A percentile compares a stretch with the other conserved stretches of the same genome.
phyloP scores from a whole-genome alignment of 2,113 vertebrate species.

The Cololabis saira region DNA sequence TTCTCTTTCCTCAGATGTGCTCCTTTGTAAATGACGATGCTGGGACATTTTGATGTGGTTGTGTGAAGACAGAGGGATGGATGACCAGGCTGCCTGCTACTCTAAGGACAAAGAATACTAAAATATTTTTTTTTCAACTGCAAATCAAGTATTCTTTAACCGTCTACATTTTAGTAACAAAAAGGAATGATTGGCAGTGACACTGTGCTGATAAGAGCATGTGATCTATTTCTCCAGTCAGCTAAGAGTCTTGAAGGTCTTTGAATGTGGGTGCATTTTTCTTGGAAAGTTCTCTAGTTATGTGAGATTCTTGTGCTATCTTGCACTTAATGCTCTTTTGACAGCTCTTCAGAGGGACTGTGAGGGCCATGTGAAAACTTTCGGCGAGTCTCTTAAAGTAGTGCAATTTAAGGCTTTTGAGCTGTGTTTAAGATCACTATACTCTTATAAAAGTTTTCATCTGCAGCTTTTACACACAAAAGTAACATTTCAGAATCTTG shows the following conservation, averaged over 20 bases:
- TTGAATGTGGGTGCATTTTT: background rate
- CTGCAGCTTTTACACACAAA: too few species aligned
- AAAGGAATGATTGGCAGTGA: background rate
- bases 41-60: background rate
- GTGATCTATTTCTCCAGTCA: background rate
- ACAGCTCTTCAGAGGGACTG: background rate
- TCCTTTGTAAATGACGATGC: slow-evolving; percentile 4
- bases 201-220: background rate
- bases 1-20: slow-evolving; percentile 28
- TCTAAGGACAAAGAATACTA: too few species aligned
- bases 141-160: too few species aligned
- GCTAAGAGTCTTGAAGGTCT: background rate
- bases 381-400: background rate
- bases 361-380: background rate
- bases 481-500: too few species aligned
- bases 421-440: background rate
- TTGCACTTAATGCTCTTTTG: background rate
- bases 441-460: background rate
- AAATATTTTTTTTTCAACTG: too few species aligned
- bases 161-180: background rate
- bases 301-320: background rate
- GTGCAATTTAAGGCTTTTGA: too few species aligned
- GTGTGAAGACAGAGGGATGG: background rate
- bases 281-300: background rate
- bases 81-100: too few species aligned